A percentile compares a stretch with the other conserved stretches of the same genome.
These are phyloP conservation scores for Mus spicilegus DNA, from an alignment of 2,113 vertebrate species.

Conservation along the genomic window DNA sequence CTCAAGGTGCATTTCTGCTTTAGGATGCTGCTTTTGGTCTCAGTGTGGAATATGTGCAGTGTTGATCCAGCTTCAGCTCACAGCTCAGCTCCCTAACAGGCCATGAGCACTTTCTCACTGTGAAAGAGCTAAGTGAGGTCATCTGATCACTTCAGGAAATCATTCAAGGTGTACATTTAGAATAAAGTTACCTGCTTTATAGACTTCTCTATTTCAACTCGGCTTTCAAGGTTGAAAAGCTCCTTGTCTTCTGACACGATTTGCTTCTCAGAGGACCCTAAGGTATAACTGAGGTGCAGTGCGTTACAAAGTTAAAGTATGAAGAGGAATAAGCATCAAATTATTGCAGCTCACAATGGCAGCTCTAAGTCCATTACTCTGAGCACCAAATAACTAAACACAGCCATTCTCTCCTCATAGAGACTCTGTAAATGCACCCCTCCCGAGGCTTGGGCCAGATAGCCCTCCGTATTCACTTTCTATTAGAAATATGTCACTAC, in stretches of 20 bases:
- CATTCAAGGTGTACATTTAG: neutral
- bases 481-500: neutral
- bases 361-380: neutral
- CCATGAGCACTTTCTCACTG: neutral
- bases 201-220: constrained; percentile 80
- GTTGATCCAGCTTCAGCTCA: neutral
- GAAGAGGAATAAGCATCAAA: neutral
- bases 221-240: constrained; percentile 86
- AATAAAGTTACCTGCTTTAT: constrained; percentile 84
- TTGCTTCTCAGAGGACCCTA: constrained; percentile 86
- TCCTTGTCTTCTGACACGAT: constrained; percentile 80
- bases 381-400: neutral
- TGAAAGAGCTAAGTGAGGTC: neutral
- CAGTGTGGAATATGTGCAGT: neutral
- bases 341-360: too few relatives aligned
- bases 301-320: constrained; percentile 33
- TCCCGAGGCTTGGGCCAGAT: neutral
- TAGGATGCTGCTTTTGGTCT: neutral
- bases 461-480: neutral
- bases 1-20: neutral
- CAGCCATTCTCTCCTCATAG: neutral
- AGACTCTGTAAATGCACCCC: neutral
- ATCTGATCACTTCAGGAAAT: neutral
- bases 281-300: constrained; percentile 80
- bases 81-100: neutral